Evolutionary conservation across 2,113 vertebrate genomes (phyloP).

Genomic region (Nothobranchius furzeri): DNA sequence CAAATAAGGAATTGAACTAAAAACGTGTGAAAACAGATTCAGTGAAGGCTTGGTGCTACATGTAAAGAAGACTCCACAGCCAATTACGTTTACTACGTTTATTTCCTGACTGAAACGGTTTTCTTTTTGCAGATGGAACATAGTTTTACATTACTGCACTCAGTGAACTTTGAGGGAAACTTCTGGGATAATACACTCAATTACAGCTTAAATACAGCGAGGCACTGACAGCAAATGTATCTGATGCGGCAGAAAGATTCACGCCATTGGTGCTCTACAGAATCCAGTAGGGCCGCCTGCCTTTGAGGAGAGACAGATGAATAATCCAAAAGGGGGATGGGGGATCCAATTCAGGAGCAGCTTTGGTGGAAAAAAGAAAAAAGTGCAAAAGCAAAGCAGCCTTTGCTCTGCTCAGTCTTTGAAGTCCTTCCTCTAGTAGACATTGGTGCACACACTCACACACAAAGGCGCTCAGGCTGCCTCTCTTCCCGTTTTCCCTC

Average conservation of each 20-base stretch:
- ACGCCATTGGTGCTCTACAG: conserved; percentile 66
- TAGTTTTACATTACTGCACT: conserved; percentile 30
- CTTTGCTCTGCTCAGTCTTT: conserved; percentile 70
- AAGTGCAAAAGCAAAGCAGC: conserved; percentile 60
- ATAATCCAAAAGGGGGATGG: conserved; percentile 64
- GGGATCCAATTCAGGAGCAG: conserved; percentile 39
- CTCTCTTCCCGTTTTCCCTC: conserved; percentile 33
- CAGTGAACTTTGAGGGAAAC: conserved; percentile 42
- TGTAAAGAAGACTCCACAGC: no score
- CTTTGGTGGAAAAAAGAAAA: conserved; percentile 41
- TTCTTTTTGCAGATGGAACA: neutral
- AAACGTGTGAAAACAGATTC: no score
- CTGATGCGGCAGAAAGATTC: conserved; percentile 77
- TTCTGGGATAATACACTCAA: conserved; percentile 58
- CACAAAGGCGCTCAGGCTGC: conserved; percentile 39
- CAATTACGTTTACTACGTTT: neutral
- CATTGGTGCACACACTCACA: conserved; percentile 44
- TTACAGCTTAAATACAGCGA: conserved; percentile 50
- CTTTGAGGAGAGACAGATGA: conserved; percentile 73
- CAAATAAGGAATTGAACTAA: no score
- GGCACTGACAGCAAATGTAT: conserved; percentile 55
- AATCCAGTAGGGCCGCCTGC: conserved; percentile 60
- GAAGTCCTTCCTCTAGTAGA: conserved; percentile 70
- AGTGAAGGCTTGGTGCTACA: no score
- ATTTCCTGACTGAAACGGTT: neutral